A percentile compares a stretch with the other conserved stretches of the same genome.
phyloP scores from a whole-genome alignment of 2,797 vertebrate species.

The Anableps anableps region DNA sequence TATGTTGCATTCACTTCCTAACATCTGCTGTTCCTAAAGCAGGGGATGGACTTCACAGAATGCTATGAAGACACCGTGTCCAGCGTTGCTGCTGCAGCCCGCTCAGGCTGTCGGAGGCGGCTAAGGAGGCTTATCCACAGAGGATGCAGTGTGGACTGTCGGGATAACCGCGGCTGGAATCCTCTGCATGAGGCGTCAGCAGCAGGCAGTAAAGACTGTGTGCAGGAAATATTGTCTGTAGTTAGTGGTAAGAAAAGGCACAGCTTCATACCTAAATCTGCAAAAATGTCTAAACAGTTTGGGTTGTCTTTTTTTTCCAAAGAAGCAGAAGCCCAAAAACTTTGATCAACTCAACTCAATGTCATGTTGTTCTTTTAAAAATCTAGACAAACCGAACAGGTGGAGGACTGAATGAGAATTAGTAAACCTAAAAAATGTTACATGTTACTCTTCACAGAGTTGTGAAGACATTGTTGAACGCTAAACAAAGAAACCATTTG shows the following conservation, averaged over 20 bases:
- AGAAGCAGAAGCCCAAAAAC: background rate
- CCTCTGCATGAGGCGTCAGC: slow-evolving; percentile 92
- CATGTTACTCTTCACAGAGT: background rate
- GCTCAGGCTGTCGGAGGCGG: slow-evolving; percentile 76
- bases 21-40: background rate
- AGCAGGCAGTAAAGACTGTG: slow-evolving; percentile 81
- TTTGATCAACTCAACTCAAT: background rate
- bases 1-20: background rate
- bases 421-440: background rate
- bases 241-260: slow-evolving; percentile 76
- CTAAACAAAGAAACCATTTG: background rate
- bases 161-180: slow-evolving; percentile 93
- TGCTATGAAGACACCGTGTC: slow-evolving; percentile 90
- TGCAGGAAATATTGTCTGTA: slow-evolving; percentile 80
- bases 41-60: slow-evolving; percentile 90
- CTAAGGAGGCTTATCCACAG: slow-evolving; percentile 84
- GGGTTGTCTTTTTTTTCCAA: background rate
- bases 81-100: slow-evolving; percentile 85
- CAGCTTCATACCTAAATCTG: background rate
- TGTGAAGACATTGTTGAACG: background rate
- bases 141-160: slow-evolving; percentile 83
- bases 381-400: background rate
- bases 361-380: background rate
- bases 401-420: too few relatives aligned
- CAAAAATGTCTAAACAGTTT: background rate